A percentile compares a stretch with the other conserved stretches of the same genome.
Evolutionary conservation across 2,113 vertebrate species (phyloP).

Genomic region (Calonectris borealis): DNA sequence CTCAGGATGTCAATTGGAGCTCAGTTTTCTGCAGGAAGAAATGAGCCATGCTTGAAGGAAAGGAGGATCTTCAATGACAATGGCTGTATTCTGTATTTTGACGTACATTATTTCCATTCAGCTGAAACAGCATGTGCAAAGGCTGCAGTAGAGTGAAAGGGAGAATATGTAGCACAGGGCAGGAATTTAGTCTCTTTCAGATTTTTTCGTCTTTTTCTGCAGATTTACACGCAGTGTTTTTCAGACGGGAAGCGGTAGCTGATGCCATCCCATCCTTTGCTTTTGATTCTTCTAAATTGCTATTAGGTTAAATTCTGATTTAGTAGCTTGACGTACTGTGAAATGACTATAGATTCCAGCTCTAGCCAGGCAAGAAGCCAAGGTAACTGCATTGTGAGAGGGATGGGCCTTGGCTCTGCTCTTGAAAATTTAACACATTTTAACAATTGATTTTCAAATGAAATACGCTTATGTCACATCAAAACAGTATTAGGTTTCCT

Average conservation of each 20-base stretch:
- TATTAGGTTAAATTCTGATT: background rate
- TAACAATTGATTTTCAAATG: conserved; percentile 13
- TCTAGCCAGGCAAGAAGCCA: conserved; percentile 17
- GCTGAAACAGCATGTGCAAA: background rate
- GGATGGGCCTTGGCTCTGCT: background rate
- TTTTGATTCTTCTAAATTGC: background rate
- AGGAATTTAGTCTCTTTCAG: background rate
- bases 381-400: background rate
- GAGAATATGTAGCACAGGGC: background rate
- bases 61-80: background rate
- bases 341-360: conserved; percentile 12
- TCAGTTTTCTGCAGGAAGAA: background rate
- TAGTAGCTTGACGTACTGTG: background rate
- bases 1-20: background rate
- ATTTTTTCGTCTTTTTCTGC: background rate
- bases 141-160: background rate
- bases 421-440: background rate
- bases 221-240: background rate
- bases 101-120: background rate
- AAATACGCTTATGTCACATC: background rate
- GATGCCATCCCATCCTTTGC: background rate
- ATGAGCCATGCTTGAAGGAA: background rate
- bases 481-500: background rate
- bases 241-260: background rate
- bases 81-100: background rate